Percentiles rank a stretch among this genome's conserved stretches.
phyloP scores from a whole-genome alignment of 2,113 vertebrate genomes.

The Colistium nudipinnis region DNA sequence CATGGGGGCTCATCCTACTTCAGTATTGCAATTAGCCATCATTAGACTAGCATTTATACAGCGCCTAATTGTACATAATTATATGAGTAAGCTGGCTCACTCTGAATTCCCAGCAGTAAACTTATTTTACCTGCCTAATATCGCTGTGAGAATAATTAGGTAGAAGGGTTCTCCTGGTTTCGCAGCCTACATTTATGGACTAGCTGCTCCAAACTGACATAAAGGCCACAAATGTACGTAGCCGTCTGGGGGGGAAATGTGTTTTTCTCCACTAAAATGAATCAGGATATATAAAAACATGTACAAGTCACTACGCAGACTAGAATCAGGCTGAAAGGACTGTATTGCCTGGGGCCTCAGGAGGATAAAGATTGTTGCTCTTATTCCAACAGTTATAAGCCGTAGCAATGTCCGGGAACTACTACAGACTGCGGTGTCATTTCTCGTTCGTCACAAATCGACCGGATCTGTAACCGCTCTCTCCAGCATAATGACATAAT shows the following conservation, averaged over 20 bases:
- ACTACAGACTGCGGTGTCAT: not conserved
- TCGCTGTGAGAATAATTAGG: not conserved
- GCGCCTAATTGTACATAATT: slow-evolving; percentile 64
- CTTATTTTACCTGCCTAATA: slow-evolving; percentile 31
- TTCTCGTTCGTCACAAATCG: slow-evolving; percentile 2
- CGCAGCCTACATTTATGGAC: slow-evolving; percentile 5
- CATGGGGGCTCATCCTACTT: slow-evolving; percentile 32
- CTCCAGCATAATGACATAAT: not conserved
- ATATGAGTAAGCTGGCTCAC: slow-evolving; percentile 49
- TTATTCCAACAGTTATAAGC: slow-evolving; percentile 13
- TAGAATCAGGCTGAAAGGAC: slow-evolving; percentile 10
- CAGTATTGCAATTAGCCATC: slow-evolving; percentile 57
- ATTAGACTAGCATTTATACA: slow-evolving; percentile 64
- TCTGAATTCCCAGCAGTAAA: slow-evolving; percentile 49
- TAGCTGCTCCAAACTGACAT: not conserved
- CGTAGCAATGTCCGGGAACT: slow-evolving; percentile 7
- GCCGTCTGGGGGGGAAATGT: no score
- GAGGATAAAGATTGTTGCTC: slow-evolving; percentile 18
- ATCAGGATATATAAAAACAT: slow-evolving; percentile 49
- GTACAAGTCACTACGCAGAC: no score
- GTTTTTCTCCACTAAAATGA: slow-evolving; percentile 21
- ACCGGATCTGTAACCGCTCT: slow-evolving; percentile 13
- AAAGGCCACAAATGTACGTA: slow-evolving; percentile 9
- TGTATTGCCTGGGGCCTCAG: not conserved
- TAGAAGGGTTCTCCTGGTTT: not conserved